phyloP scores from a whole-genome alignment of 2,888 invertebrate species.

The Argyresthia albistria region DNA sequence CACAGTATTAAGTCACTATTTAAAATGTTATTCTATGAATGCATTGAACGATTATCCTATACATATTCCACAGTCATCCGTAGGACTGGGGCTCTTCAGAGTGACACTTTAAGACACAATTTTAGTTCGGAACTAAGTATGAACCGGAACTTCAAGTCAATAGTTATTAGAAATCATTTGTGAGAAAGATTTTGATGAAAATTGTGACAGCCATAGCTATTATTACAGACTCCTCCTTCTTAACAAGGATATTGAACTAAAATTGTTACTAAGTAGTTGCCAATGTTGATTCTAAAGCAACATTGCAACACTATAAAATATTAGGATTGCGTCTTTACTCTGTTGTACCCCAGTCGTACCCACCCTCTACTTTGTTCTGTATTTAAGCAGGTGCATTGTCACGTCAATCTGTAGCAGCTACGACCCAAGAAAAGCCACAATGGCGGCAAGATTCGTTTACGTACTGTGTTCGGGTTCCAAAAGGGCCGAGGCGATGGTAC shows the following conservation, averaged over 20 bases:
- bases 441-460: conserved; percentile 65
- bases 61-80: conserved; percentile 70
- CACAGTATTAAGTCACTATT: conserved; percentile 69
- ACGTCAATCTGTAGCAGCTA: conserved; percentile 58
- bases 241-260: conserved; percentile 20
- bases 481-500: conserved; percentile 71
- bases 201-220: no score
- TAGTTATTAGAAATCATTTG: background rate
- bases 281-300: conserved; percentile 17
- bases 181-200: background rate
- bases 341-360: conserved; percentile 58
- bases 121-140: no score
- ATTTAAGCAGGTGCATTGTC: conserved; percentile 34
- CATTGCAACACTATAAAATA: no score
- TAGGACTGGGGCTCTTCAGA: conserved; percentile 48
- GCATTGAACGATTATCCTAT: conserved; percentile 50
- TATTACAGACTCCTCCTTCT: no score
- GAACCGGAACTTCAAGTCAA: background rate
- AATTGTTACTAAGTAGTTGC: conserved; percentile 28
- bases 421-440: conserved; percentile 66
- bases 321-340: conserved; percentile 20
- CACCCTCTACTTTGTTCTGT: conserved; percentile 43
- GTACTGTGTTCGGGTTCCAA: conserved; percentile 70
- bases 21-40: conserved; percentile 61
- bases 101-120: conserved; percentile 20